Evolutionary conservation across 2,113 vertebrate genomes (phyloP).

Genomic region (Sturnus vulgaris): DNA sequence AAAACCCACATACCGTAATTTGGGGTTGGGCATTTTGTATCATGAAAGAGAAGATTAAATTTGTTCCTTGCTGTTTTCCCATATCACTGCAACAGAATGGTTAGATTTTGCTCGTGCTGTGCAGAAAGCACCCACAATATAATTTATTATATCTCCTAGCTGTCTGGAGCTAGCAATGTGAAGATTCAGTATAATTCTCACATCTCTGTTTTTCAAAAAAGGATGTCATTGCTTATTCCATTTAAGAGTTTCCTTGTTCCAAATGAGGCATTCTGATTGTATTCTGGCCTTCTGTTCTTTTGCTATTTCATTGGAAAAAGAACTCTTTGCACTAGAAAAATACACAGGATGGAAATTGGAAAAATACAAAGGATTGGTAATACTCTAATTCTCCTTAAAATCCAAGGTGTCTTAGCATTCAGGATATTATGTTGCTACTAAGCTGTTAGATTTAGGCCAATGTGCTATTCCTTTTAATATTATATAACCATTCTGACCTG

Average conservation of each 20-base stretch:
- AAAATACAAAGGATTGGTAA: neutral
- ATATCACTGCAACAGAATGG: neutral
- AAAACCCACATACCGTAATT: fast-evolving
- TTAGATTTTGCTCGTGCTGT: neutral
- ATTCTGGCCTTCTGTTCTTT: neutral
- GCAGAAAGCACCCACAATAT: neutral
- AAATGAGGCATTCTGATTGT: neutral
- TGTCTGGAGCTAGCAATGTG: neutral
- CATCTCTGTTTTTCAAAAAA: neutral
- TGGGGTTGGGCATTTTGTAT: neutral
- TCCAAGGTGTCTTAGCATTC: neutral
- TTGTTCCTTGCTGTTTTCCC: neutral
- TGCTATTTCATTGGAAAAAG: neutral
- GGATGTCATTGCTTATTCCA: neutral
- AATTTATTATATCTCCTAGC: neutral
- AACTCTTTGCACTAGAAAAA: neutral
- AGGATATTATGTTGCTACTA: neutral
- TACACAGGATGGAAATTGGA: neutral
- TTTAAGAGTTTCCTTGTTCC: neutral
- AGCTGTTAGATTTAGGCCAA: neutral
- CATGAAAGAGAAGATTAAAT: neutral
- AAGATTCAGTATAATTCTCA: neutral
- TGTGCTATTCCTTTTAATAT: neutral
- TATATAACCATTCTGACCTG: neutral
- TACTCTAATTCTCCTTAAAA: neutral